Evolutionary conservation across 2,113 vertebrate genomes (phyloP).

Genomic region (Carassius auratus): DNA sequence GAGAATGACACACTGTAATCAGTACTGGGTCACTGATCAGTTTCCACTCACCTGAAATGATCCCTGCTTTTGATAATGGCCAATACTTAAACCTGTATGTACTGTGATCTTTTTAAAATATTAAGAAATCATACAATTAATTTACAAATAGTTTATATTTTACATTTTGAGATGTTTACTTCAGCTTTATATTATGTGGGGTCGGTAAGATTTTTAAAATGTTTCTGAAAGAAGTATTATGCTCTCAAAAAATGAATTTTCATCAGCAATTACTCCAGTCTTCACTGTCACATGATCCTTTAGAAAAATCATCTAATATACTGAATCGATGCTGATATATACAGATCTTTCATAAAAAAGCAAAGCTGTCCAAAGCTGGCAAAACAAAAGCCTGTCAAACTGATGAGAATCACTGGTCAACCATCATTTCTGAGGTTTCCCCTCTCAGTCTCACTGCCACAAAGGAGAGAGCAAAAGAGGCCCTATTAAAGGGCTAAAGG

Average conservation of each 20-base stretch:
- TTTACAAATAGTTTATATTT: too few species aligned
- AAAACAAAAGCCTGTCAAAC: neutral
- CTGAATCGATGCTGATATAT: too few species aligned
- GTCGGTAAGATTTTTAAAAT: too few species aligned
- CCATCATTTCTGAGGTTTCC: neutral
- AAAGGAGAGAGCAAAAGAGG: neutral
- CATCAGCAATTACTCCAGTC: too few species aligned
- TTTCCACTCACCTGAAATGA: slow-evolving; percentile 27
- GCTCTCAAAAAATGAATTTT: too few species aligned
- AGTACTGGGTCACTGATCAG: slow-evolving; percentile 42
- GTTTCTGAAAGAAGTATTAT: too few species aligned
- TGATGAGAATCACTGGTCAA: neutral
- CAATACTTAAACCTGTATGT: neutral
- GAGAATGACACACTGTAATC: slow-evolving; percentile 49
- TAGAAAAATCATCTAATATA: too few species aligned
- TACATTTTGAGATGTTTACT: too few species aligned
- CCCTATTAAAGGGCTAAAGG: neutral
- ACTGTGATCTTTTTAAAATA: too few species aligned
- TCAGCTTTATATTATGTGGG: too few species aligned
- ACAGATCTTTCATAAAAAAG: neutral
- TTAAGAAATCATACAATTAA: too few species aligned
- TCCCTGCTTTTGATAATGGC: neutral
- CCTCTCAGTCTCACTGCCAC: neutral
- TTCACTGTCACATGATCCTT: too few species aligned
- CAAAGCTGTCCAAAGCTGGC: neutral